A percentile compares a stretch with the other conserved stretches of the same genome.
phyloP scores from a whole-genome alignment of 2,888 invertebrate genomes.

The Eupelmus urozonus region DNA sequence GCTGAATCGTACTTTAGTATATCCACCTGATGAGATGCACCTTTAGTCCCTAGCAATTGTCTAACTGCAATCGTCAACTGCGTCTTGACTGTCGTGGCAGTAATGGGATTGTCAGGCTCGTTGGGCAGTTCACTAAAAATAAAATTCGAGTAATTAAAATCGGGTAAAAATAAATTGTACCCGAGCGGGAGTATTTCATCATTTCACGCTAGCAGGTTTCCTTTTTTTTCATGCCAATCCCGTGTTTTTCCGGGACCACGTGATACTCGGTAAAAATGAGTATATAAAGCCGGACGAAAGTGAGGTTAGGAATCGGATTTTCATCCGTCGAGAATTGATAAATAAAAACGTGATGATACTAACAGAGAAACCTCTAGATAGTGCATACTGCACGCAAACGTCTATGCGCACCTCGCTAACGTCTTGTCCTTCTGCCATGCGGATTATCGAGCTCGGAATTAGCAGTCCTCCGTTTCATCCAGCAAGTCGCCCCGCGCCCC shows the following conservation, averaged over 20 bases:
- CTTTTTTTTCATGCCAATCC: conserved; percentile 42
- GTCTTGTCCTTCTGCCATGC: conserved; percentile 22
- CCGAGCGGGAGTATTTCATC: conserved; percentile 32
- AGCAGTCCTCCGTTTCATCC: too few species aligned
- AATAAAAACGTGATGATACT: conserved; percentile 67
- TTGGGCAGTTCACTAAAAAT: conserved; percentile 78
- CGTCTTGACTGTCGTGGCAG: conserved; percentile 80
- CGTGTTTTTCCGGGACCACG: conserved; percentile 38
- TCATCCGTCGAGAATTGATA: conserved; percentile 31
- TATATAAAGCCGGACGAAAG: conserved; percentile 39
- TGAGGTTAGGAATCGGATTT: conserved; percentile 59
- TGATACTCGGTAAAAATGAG: conserved; percentile 36
- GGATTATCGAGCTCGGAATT: background rate
- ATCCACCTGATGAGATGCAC: conserved; percentile 79
- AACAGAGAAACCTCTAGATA: conserved; percentile 75
- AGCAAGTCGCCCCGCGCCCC: background rate
- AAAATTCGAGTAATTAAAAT: conserved; percentile 31
- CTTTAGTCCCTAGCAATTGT: conserved; percentile 81
- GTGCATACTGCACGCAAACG: conserved; percentile 69
- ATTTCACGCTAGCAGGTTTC: conserved; percentile 40
- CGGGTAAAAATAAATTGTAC: conserved; percentile 5
- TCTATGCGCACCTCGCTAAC: conserved; percentile 60
- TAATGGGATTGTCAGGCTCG: conserved; percentile 74
- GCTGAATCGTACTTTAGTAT: conserved; percentile 79
- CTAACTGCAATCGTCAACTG: conserved; percentile 79